A percentile compares a stretch with the other conserved stretches of the same genome.
Evolutionary conservation across 2,888 invertebrate genomes (phyloP).

Genomic region (Torymus texanus): DNA sequence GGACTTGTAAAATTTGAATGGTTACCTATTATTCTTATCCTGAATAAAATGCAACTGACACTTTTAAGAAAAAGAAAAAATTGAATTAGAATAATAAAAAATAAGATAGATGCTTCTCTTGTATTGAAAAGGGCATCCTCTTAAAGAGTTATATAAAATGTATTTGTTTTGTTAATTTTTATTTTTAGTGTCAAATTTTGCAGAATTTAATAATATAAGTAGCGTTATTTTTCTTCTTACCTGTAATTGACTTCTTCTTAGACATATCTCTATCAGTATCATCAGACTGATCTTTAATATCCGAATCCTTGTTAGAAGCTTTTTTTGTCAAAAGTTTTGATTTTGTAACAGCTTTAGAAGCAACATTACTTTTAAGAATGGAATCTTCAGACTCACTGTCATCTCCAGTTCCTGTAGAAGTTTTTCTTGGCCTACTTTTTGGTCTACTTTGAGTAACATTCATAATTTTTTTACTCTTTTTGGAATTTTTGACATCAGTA

Average conservation of each 20-base stretch:
- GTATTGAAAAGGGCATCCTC: too few species aligned
- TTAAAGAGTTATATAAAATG: neutral
- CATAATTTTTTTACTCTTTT: conserved; percentile 22
- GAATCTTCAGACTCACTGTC: conserved; percentile 41
- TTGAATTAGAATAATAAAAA: too few species aligned
- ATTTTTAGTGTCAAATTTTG: neutral
- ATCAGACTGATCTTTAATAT: conserved; percentile 20
- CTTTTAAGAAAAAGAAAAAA: too few species aligned
- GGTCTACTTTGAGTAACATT: conserved; percentile 11
- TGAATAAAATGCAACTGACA: too few species aligned
- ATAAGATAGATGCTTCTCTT: too few species aligned
- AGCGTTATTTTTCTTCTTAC: conserved; percentile 31
- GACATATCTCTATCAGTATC: conserved; percentile 15
- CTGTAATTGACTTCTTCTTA: conserved; percentile 36
- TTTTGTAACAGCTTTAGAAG: neutral
- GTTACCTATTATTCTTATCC: too few species aligned
- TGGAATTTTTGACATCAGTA: neutral
- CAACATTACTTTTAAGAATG: neutral
- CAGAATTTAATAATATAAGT: neutral
- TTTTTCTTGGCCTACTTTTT: conserved; percentile 35
- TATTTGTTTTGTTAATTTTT: neutral
- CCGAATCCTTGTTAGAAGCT: conserved; percentile 22
- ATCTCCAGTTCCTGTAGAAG: conserved; percentile 35
- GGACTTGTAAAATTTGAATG: too few species aligned
- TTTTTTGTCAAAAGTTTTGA: conserved; percentile 6